Conservation (phyloP, 2,113 vertebrate genomes). For the Actenoides lindsayi region DNA sequence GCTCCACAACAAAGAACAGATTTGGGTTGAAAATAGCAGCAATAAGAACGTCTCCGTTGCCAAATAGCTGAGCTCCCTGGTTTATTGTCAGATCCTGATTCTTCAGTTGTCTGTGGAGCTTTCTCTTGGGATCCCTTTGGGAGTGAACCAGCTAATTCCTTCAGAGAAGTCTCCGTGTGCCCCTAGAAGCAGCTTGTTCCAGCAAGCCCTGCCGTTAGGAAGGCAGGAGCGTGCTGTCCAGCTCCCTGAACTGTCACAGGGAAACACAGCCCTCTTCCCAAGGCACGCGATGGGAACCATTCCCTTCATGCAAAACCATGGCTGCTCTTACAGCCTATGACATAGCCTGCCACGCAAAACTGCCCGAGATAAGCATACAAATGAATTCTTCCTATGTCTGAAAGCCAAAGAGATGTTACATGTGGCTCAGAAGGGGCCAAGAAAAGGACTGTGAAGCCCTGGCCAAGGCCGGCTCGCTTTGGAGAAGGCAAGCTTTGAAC, state of each 20-base stretch:
- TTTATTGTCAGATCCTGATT: background rate
- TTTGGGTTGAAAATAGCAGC: slow-evolving; percentile 28
- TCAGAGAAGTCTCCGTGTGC: background rate
- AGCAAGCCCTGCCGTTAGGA: background rate
- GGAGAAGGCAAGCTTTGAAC: background rate
- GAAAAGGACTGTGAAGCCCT: background rate
- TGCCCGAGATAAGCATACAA: background rate
- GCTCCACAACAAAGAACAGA: slow-evolving; percentile 19
- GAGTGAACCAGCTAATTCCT: background rate
- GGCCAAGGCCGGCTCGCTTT: background rate
- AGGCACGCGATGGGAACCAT: background rate
- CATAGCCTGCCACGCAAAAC: background rate
- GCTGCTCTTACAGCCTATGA: background rate
- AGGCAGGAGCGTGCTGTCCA: background rate
- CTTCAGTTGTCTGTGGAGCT: background rate
- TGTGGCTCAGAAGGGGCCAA: background rate
- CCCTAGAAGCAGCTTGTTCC: background rate
- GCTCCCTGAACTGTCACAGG: background rate
- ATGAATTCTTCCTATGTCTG: background rate
- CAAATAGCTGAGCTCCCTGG: background rate
- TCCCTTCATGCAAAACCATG: background rate
- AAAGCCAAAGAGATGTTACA: background rate
- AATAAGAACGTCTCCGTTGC: background rate
- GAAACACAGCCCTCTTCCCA: background rate
- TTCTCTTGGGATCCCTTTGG: background rate